Conservation (phyloP, 2,113 vertebrate species). For the Nothocercus nigrocapillus region DNA sequence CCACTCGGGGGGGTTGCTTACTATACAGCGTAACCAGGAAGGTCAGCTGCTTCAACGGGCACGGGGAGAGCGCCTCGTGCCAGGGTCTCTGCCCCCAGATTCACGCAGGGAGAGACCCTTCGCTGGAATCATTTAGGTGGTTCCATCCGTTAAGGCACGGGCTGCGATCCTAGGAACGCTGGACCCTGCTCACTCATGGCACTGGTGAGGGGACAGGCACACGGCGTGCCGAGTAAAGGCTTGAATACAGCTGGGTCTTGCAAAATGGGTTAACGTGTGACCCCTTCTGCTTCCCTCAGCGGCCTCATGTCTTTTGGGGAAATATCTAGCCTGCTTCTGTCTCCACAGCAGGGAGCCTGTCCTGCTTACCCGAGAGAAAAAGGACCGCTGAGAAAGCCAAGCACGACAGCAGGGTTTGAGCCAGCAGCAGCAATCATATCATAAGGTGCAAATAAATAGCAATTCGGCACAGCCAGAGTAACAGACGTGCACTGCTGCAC, state of each 20-base stretch:
- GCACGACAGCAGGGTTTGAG: neutral
- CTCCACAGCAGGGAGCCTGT: fast-evolving
- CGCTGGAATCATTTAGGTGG: neutral
- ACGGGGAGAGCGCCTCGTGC: fast-evolving
- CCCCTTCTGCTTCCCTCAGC: neutral
- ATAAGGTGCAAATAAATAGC: neutral
- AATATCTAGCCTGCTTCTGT: neutral
- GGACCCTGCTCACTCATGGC: neutral
- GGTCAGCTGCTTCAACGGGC: neutral
- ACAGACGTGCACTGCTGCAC: neutral
- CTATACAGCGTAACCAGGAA: neutral
- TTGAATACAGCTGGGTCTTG: neutral
- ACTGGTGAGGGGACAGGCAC: neutral
- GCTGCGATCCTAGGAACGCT: fast-evolving
- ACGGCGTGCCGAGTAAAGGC: neutral
- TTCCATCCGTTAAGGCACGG: neutral
- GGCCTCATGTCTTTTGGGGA: neutral
- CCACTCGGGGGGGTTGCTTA: neutral
- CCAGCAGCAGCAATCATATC: neutral
- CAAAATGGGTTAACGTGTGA: neutral
- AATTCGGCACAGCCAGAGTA: neutral
- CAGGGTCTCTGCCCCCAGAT: neutral
- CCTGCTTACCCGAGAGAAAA: neutral
- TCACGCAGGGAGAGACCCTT: neutral
- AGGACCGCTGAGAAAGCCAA: neutral